Evolutionary conservation across 2,888 invertebrate species (phyloP), one percentile per base, ranked within the genome.

Genomic region (Eilema depressum): DNA sequence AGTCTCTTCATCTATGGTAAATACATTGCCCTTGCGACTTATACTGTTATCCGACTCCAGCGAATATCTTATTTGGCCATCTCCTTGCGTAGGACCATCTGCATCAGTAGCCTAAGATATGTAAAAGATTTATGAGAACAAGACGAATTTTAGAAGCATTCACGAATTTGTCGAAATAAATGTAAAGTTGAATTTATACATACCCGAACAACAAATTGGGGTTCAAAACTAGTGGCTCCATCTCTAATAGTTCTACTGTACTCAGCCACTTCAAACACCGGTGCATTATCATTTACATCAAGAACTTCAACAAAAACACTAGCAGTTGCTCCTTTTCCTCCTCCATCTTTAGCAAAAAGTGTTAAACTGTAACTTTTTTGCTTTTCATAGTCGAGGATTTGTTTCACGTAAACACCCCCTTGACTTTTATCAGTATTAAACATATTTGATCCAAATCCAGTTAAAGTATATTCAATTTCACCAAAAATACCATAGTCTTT

Each of bases 301-400:
- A 96, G 86, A 0, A 98, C 95, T 77, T 97, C 97, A 20, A 98
- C 96, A 66, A 96, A 96, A 56, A 98, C 92, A 88, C 97, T 97
- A 0, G 97, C 96, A 37, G 97, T 96, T 0, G 97, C 96, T 20
- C 97, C 96, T 78, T 96, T 96, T 0, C 97, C 97, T 0, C 98
- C 98, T 0, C 98, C 98, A 86, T 98, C 98, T 75, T 96, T 96
- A 0, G 98, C 98, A 75, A 97, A 97, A 68, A 98, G 95, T 0
- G 97, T 98, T 70, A 98, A 90, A 71, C 97, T 97, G 78, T 97
- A 98, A 71, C 97, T 97, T 80, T 97, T 97, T 80, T 98, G 97
- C 17, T 96, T 96, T 87, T 98, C 98, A 85, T 97, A 97, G 86
- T 98, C 98, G 63, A 98, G 90, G 10, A 91, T 83, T 75, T 96